These are phyloP conservation scores for Ctenopoma kingsleyae DNA, from an alignment of 2,797 vertebrate species.

Conservation along the genomic window DNA sequence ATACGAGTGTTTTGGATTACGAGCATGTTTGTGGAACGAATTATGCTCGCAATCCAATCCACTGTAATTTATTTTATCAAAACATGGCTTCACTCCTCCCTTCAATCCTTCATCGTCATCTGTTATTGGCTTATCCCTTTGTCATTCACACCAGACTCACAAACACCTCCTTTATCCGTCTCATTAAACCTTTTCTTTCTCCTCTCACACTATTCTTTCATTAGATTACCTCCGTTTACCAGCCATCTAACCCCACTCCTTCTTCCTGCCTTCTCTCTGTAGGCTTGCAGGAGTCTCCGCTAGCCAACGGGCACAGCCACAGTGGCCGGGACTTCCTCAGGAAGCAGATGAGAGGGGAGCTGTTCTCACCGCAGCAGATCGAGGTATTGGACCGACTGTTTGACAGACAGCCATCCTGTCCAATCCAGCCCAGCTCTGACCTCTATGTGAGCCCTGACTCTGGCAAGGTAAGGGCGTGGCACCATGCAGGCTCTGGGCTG, in stretches of 20 bases:
- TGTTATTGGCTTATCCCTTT: slow-evolving; percentile 3
- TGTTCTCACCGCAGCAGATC: slow-evolving; percentile 97
- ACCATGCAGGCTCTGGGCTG: slow-evolving; percentile 68
- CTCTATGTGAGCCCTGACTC: slow-evolving; percentile 92
- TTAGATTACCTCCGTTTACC: slow-evolving; percentile 11
- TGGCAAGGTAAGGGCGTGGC: slow-evolving; percentile 93
- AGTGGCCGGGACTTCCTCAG: slow-evolving; percentile 97
- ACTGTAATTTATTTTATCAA: slow-evolving; percentile 36
- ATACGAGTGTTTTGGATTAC: too few species aligned
- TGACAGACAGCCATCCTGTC: slow-evolving; percentile 91
- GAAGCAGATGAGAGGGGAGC: slow-evolving; percentile 98
- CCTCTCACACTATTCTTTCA: slow-evolving; percentile 3
- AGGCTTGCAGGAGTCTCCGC: slow-evolving; percentile 95
- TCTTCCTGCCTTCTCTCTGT: slow-evolving; percentile 38
- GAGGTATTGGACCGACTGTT: slow-evolving; percentile 98
- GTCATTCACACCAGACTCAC: slow-evolving; percentile 8
- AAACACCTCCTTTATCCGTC: slow-evolving; percentile 9
- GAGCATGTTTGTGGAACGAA: too few species aligned
- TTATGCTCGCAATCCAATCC: too few species aligned
- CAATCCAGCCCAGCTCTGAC: slow-evolving; percentile 88
- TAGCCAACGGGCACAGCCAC: slow-evolving; percentile 95
- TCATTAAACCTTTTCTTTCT: neutral
- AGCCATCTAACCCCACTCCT: slow-evolving; percentile 16
- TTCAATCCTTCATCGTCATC: neutral
- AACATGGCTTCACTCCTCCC: slow-evolving; percentile 7